A percentile compares a stretch with the other conserved stretches of the same genome.
Conservation (phyloP, 2,888 invertebrate species). For the Nomada ruficornis region DNA sequence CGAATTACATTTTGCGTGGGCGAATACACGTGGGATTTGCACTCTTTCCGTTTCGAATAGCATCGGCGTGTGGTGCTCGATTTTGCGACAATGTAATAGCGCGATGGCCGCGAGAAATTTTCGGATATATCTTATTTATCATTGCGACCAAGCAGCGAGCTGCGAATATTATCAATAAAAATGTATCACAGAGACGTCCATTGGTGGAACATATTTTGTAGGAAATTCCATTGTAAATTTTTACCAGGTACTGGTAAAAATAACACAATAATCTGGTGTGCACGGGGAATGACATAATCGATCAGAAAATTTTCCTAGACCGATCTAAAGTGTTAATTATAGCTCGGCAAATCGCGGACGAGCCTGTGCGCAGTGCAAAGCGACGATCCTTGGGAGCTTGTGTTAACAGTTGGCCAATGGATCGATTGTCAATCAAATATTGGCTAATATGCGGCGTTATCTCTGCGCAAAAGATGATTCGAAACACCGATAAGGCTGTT, state of each 20-base stretch:
- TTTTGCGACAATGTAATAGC: neutral
- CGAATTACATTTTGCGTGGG: slow-evolving; percentile 2
- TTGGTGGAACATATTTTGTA: too few relatives aligned
- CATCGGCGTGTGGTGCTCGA: neutral
- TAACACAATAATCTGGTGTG: too few relatives aligned
- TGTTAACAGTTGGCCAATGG: neutral
- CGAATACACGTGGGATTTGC: neutral
- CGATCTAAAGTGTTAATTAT: neutral
- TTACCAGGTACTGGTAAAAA: too few relatives aligned
- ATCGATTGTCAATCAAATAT: slow-evolving; percentile 28
- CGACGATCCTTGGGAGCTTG: slow-evolving; percentile 4
- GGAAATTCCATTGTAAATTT: too few relatives aligned
- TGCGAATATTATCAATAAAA: too few relatives aligned
- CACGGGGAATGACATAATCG: neutral
- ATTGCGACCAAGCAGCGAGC: too few relatives aligned
- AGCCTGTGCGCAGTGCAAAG: slow-evolving; percentile 23
- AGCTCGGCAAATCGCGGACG: slow-evolving; percentile 13
- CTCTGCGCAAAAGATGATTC: neutral
- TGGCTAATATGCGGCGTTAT: slow-evolving; percentile 15
- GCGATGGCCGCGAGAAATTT: too few relatives aligned
- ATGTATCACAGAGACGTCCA: too few relatives aligned
- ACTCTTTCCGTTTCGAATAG: neutral
- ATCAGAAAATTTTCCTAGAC: neutral
- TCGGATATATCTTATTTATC: too few relatives aligned
- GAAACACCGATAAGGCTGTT: neutral